Evolutionary conservation across 2,888 invertebrate species (phyloP).

Genomic region (Oxystoma pomonae): DNA sequence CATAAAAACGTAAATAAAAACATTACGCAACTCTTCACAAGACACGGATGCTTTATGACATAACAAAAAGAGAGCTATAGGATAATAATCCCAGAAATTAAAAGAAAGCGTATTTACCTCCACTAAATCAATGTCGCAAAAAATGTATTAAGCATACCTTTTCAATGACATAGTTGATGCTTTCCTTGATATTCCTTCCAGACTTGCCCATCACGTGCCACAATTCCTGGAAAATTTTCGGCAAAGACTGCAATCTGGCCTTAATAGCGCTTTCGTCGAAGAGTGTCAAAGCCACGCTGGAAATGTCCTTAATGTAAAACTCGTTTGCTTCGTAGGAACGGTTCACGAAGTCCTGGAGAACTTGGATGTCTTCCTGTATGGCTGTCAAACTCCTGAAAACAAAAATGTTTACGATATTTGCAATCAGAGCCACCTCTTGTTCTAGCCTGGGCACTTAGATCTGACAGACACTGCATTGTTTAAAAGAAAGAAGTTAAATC

Average conservation of each 20-base stretch:
- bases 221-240: constrained; percentile 75
- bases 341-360: constrained; percentile 66
- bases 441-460: no score
- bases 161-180: constrained; percentile 69
- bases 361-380: constrained; percentile 68
- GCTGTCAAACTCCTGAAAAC: constrained; percentile 60
- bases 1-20: no score
- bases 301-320: constrained; percentile 77
- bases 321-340: constrained; percentile 77
- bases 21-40: no score
- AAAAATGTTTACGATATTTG: no score
- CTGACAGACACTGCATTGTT: no score
- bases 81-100: no score
- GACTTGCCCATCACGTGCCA: constrained; percentile 86
- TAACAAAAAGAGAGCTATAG: no score
- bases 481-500: no score
- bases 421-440: no score
- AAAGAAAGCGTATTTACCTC: no score
- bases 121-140: no score
- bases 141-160: constrained; percentile 46
- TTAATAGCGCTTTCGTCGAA: constrained; percentile 75
- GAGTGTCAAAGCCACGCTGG: constrained; percentile 63
- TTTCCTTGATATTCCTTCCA: constrained; percentile 71
- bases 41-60: no score
- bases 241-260: constrained; percentile 72